These are phyloP conservation scores for Allophyes oxyacanthae DNA, from an alignment of 2,888 invertebrate species.

Conservation along the genomic window DNA sequence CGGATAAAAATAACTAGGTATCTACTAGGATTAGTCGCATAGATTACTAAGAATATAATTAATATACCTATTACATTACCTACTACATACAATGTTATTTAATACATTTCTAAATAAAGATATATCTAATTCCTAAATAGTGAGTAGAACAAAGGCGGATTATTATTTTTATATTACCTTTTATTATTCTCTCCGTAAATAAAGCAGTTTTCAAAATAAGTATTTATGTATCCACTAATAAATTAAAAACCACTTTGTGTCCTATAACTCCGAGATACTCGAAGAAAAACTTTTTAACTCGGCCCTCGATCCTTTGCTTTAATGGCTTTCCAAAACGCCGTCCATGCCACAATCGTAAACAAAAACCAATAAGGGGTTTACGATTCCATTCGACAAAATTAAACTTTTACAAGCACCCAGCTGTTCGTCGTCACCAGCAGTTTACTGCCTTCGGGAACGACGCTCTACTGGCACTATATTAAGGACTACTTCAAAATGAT, in stretches of 20 bases:
- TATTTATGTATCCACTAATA: constrained; percentile 9
- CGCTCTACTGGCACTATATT: constrained; percentile 46
- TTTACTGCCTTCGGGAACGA: constrained; percentile 65
- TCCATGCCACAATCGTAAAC: constrained; percentile 80
- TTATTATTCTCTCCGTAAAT: too few relatives aligned
- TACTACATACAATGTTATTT: too few relatives aligned
- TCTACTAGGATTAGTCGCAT: too few relatives aligned
- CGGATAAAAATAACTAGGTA: too few relatives aligned
- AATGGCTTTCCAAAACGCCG: constrained; percentile 71
- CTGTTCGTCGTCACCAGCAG: constrained; percentile 73
- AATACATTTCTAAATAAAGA: too few relatives aligned
- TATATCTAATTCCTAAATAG: too few relatives aligned
- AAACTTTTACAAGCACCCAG: constrained; percentile 83
- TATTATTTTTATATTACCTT: too few relatives aligned
- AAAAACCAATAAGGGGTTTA: constrained; percentile 84
- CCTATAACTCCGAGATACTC: constrained; percentile 17
- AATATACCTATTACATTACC: too few relatives aligned
- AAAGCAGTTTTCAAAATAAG: too few relatives aligned
- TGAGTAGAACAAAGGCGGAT: too few relatives aligned
- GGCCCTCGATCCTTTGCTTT: constrained; percentile 57
- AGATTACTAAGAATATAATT: too few relatives aligned
- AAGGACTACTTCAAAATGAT: constrained; percentile 47
- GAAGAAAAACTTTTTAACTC: constrained; percentile 33
- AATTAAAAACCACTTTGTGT: constrained; percentile 19
- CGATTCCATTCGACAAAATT: constrained; percentile 85